These are phyloP conservation scores for Urophycis tenuis DNA, from an alignment of 2,797 vertebrate species.

Conservation along the genomic window DNA sequence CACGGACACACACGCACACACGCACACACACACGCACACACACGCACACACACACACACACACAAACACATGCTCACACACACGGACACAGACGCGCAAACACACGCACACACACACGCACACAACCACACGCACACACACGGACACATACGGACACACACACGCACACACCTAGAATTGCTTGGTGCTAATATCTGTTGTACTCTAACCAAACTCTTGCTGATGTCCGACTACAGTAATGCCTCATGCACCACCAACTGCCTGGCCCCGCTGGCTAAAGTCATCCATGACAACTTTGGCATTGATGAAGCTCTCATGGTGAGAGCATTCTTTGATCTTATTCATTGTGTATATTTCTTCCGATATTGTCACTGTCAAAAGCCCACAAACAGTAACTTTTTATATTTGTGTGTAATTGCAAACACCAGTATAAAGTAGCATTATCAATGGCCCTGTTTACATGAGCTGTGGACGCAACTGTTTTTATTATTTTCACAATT, in stretches of 20 bases:
- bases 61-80: not conserved
- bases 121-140: too few relatives aligned
- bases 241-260: conserved; percentile 93
- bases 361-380: not conserved
- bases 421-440: not conserved
- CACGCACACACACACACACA: too few relatives aligned
- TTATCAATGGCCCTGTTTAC: not conserved
- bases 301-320: conserved; percentile 89
- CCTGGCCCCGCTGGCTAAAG: conserved; percentile 85
- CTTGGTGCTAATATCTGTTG: conserved; percentile 1
- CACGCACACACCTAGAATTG: too few relatives aligned
- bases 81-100: not conserved
- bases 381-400: not conserved
- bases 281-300: conserved; percentile 83
- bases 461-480: not conserved
- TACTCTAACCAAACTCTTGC: not conserved
- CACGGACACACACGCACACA: not conserved
- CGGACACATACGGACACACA: too few relatives aligned
- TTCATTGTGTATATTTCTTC: not conserved
- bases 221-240: conserved; percentile 66
- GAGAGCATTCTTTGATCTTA: conserved; percentile 20
- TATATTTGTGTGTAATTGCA: not conserved
- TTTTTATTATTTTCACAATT: not conserved
- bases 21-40: not conserved
- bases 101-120: too few relatives aligned